These are phyloP conservation scores for Aspiorhynchus laticeps DNA, from an alignment of 2,113 vertebrate species.

Conservation along the genomic window DNA sequence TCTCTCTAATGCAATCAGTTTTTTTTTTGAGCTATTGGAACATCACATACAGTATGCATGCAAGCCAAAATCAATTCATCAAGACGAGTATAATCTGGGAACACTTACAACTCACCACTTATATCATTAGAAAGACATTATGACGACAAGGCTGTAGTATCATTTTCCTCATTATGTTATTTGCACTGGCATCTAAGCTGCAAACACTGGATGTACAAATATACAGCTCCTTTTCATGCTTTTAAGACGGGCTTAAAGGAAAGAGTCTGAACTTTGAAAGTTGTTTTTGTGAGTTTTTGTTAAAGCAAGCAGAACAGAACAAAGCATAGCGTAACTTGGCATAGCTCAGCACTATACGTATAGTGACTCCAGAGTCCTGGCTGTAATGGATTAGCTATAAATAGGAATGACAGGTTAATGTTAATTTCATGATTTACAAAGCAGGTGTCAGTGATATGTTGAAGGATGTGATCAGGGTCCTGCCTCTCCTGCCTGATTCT, in stretches of 20 bases:
- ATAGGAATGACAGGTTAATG: constrained; percentile 30
- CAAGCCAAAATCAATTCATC: constrained; percentile 16
- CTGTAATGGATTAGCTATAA: constrained; percentile 28
- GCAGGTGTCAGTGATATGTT: constrained; percentile 21
- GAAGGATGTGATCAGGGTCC: background rate
- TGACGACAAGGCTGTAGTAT: background rate
- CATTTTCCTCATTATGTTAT: background rate
- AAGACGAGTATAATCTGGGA: background rate
- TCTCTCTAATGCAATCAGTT: background rate
- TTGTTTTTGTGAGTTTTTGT: constrained; percentile 11
- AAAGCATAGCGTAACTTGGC: background rate
- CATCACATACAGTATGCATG: background rate
- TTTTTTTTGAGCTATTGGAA: background rate
- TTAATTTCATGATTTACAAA: constrained; percentile 14
- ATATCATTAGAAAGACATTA: constrained; percentile 9
- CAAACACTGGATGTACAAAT: background rate
- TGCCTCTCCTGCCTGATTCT: constrained; percentile 24
- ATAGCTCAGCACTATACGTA: background rate
- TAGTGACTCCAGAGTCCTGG: constrained; percentile 6
- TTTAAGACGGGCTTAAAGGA: background rate
- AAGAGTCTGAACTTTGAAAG: background rate
- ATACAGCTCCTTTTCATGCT: background rate
- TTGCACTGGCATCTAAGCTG: background rate
- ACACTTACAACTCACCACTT: constrained; percentile 15
- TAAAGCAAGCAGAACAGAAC: constrained; percentile 8